Base-by-base conservation (phyloP, 2,797 vertebrate genomes). In the Sphaeramia orbicularis region DNA sequence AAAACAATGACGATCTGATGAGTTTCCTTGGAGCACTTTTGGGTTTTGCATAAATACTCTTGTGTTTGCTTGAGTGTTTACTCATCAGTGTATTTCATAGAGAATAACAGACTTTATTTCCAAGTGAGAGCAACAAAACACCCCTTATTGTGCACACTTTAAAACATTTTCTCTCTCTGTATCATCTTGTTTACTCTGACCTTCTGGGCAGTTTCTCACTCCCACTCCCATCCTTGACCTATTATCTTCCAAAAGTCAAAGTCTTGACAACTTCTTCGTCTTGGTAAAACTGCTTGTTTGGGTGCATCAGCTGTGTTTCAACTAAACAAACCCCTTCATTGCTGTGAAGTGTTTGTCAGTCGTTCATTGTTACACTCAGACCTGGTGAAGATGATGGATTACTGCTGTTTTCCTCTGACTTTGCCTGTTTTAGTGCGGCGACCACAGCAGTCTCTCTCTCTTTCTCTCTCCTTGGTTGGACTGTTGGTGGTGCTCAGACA, bases 401-500 rank as follows among this genome's bases (percentile, higher is more conserved):
- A 44, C 68, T 45, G 61, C 55, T 66, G 41, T 71, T 73, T 81
- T 52, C 63, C 63, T 64, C 43, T 53, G 72, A 72, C 74, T 75
- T 75, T 4, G 61, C 38, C 41, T 55, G 49, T 73, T 62, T 74
- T 57, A 86, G 81, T 54, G 74, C 66, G 71, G 72, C 64, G 50
- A 68, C 81, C 73, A 7, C 63, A 52, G 65, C 58, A 50, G 58
- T 37, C 57, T 85, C 62, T 15, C 47, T 16, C n/a, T 30, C 19
- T 27, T 21, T 16, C n/a, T 27, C 24, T 27, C 24, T 30, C 19
- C 52, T 83, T 32, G 7, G 64, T 66, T 35, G 60, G 71, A 75
- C 81, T 76, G 68, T 73, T 65, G 76, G 76, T 80, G 75, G 77
- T 76, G 83, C 73, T 81, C 75, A 85, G 77, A 80, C 80, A 66